Conservation (phyloP, 2,888 invertebrate genomes). For the Stomorhina lunata region DNA sequence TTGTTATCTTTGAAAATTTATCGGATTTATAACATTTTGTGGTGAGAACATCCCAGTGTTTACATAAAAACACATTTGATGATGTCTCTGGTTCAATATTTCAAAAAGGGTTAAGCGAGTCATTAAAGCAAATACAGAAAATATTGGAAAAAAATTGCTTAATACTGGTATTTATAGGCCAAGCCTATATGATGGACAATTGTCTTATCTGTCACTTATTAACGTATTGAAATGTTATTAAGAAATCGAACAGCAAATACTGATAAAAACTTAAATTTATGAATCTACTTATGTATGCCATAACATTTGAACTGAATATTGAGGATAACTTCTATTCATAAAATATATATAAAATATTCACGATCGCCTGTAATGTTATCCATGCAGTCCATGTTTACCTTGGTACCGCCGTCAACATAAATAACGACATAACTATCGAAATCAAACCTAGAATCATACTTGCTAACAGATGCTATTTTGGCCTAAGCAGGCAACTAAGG, state of each 20-base stretch:
- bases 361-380: too few species aligned
- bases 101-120: conserved; percentile 32
- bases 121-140: not conserved
- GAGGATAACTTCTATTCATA: too few species aligned
- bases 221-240: not conserved
- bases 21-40: conserved; percentile 17
- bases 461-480: too few species aligned
- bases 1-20: conserved; percentile 41
- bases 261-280: not conserved
- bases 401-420: too few species aligned
- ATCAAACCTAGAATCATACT: too few species aligned
- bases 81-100: not conserved
- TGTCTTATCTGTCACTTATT: not conserved
- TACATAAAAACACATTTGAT: conserved; percentile 25
- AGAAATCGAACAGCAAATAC: too few species aligned
- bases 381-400: too few species aligned
- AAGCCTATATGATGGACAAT: conserved; percentile 5
- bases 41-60: conserved; percentile 34
- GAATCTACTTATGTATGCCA: not conserved
- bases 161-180: not conserved
- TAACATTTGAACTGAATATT: too few species aligned
- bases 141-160: not conserved
- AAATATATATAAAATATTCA: too few species aligned
- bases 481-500: too few species aligned
- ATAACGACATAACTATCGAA: too few species aligned